Evolutionary conservation across 2,797 vertebrate species (phyloP).

Genomic region (Cossypha niveicapilla): DNA sequence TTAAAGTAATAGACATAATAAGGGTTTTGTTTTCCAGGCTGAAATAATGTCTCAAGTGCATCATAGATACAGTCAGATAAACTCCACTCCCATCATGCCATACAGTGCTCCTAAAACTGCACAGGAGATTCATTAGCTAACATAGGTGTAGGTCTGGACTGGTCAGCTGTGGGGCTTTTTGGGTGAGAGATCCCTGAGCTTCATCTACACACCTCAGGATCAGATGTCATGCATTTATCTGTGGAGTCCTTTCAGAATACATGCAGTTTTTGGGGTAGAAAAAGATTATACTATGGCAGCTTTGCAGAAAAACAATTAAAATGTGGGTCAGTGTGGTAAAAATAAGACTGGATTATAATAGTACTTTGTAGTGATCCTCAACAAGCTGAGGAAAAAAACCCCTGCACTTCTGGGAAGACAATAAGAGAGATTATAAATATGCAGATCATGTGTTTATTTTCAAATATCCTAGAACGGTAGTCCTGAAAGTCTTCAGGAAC

Average conservation of each 20-base stretch:
- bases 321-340: background rate
- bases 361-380: background rate
- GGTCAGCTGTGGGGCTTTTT: background rate
- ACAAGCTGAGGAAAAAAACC: background rate
- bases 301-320: background rate
- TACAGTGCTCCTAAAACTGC: background rate
- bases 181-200: background rate
- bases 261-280: background rate
- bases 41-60: background rate
- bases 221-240: background rate
- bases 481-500: background rate
- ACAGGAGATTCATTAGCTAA: background rate
- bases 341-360: background rate
- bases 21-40: background rate
- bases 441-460: background rate
- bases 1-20: background rate
- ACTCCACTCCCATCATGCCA: background rate
- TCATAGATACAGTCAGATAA: background rate
- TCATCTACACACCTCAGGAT: rapidly evolving
- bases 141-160: background rate
- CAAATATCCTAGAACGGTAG: background rate
- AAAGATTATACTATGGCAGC: background rate
- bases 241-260: background rate
- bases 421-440: background rate
- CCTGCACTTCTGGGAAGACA: background rate